Evolutionary conservation across 2,888 invertebrate species (phyloP).

Genomic region (Mesoligia furuncula): DNA sequence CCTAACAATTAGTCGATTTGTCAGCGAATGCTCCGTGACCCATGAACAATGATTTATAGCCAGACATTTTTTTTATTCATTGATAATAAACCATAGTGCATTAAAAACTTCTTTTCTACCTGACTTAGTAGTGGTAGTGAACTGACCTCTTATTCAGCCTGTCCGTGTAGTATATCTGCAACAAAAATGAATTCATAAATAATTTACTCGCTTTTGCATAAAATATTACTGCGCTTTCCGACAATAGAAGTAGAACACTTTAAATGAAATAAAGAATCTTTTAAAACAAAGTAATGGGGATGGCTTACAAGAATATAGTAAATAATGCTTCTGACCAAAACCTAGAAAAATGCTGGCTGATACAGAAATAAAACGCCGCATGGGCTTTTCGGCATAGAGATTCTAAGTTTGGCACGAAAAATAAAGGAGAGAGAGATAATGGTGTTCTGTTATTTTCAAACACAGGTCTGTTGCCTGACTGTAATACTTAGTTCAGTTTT

Average conservation of each 20-base stretch:
- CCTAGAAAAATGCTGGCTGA: background rate
- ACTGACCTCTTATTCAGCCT: slow-evolving; percentile 64
- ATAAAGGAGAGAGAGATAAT: background rate
- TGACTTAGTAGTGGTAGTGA: slow-evolving; percentile 11
- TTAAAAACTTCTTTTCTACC: slow-evolving; percentile 42
- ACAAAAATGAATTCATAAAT: slow-evolving; percentile 64
- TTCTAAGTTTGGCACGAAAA: background rate
- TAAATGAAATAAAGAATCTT: background rate
- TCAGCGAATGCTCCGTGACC: slow-evolving; percentile 13
- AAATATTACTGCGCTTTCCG: slow-evolving; percentile 44
- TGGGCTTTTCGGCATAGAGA: background rate
- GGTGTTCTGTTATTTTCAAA: background rate
- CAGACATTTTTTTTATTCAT: slow-evolving; percentile 2
- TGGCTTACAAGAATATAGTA: slow-evolving; percentile 4
- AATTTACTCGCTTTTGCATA: slow-evolving; percentile 40
- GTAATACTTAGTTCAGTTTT: background rate
- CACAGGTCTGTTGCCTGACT: background rate
- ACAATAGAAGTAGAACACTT: slow-evolving; percentile 22
- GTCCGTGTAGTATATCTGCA: slow-evolving; percentile 59
- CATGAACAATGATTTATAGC: slow-evolving; percentile 25
- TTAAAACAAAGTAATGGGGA: background rate
- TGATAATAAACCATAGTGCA: slow-evolving; percentile 1
- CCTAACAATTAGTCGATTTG: slow-evolving; percentile 40
- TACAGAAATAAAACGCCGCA: background rate
- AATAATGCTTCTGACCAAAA: background rate